These are phyloP conservation scores for Caenorhabditis sp. DNA, from an alignment of 2,888 invertebrate genomes.

Conservation along the genomic window DNA sequence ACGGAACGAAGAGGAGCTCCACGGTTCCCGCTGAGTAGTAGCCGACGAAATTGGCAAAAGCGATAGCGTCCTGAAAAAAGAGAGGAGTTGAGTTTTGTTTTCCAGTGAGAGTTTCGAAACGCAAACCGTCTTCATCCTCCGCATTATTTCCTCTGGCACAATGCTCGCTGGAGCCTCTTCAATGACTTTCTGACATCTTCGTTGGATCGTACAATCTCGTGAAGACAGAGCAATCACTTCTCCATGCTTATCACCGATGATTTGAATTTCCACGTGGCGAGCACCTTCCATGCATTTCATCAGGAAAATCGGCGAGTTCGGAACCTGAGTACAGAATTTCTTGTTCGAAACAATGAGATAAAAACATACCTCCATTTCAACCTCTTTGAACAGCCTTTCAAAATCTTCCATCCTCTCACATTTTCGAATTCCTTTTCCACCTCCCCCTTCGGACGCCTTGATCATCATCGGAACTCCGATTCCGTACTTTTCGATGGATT, in stretches of 20 bases:
- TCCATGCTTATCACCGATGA: conserved; percentile 94
- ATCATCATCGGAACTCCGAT: conserved; percentile 97
- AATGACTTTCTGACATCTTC: conserved; percentile 98
- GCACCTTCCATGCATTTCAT: conserved; percentile 98
- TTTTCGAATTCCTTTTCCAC: conserved; percentile 98
- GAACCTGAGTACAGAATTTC: conserved; percentile 86
- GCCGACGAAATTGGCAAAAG: conserved; percentile 98
- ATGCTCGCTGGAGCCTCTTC: conserved; percentile 99
- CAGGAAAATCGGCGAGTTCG: conserved; percentile 98
- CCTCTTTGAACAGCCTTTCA: conserved; percentile 92
- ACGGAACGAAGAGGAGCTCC: conserved; percentile 93
- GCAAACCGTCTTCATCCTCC: conserved; percentile 91
- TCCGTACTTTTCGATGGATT: conserved; percentile 87
- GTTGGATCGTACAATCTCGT: conserved; percentile 97
- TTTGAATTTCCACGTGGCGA: conserved; percentile 96
- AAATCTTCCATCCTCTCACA: conserved; percentile 95
- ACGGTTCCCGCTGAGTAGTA: conserved; percentile 99
- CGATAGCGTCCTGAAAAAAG: conserved; percentile 90
- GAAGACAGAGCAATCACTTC: conserved; percentile 98
- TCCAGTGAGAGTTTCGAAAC: background rate
- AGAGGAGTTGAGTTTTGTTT: background rate
- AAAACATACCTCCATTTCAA: conserved; percentile 86
- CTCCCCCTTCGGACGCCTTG: conserved; percentile 98
- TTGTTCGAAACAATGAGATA: background rate
- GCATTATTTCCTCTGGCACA: conserved; percentile 92